phyloP scores from a whole-genome alignment of 1,140 invertebrate species.

The Drosophila albomicans region DNA sequence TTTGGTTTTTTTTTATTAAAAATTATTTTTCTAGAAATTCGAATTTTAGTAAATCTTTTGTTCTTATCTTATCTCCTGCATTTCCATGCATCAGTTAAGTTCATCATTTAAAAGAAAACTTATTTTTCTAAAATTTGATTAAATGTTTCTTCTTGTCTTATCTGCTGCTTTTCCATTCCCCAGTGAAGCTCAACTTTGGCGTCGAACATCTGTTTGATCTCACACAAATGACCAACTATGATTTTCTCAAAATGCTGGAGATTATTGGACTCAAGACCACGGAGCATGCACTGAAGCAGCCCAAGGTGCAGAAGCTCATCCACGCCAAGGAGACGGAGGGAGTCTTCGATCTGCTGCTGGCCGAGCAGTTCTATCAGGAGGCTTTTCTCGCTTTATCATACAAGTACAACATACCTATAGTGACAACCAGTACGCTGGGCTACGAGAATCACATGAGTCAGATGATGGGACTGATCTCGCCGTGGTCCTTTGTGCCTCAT shows the following conservation, averaged over 20 bases:
- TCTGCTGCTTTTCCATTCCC: not conserved
- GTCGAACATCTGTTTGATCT: slow-evolving; percentile 75
- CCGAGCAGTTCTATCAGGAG: slow-evolving; percentile 84
- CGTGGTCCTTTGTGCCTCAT: slow-evolving; percentile 83
- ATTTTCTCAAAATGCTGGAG: slow-evolving; percentile 75
- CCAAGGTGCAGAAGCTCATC: slow-evolving; percentile 83
- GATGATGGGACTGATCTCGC: slow-evolving; percentile 78
- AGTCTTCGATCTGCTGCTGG: slow-evolving; percentile 84
- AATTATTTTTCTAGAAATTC: no score
- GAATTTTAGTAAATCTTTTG: no score
- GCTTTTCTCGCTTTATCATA: slow-evolving; percentile 80
- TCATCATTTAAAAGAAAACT: no score
- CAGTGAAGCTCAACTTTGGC: slow-evolving; percentile 72
- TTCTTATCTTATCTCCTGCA: no score
- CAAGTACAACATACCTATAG: slow-evolving; percentile 81
- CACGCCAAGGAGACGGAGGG: slow-evolving; percentile 67
- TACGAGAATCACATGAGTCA: slow-evolving; percentile 79
- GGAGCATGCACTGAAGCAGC: slow-evolving; percentile 76
- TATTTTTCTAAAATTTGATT: not conserved
- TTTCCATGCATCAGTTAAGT: no score
- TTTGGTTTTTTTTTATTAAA: no score
- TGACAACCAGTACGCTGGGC: slow-evolving; percentile 78
- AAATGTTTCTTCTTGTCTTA: not conserved
- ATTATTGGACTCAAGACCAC: slow-evolving; percentile 74
- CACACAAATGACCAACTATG: slow-evolving; percentile 68